Conservation (phyloP, 2,113 vertebrate species). For the Lethenteron camtschaticum region DNA sequence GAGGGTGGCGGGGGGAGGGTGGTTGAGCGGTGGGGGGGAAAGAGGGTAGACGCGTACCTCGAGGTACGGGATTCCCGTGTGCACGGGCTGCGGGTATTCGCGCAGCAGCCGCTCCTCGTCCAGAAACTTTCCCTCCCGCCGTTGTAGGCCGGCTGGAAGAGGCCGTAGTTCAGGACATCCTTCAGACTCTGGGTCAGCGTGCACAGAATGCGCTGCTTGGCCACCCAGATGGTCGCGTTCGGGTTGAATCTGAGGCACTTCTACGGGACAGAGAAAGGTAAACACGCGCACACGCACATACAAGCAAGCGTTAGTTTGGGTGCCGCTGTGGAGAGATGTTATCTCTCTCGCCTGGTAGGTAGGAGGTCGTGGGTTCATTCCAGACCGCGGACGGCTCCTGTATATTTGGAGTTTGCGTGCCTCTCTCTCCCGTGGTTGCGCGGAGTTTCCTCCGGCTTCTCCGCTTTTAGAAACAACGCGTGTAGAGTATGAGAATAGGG, state of each 20-base stretch:
- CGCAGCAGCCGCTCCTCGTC: constrained; percentile 60
- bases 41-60: constrained; percentile 30
- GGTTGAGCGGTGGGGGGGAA: no score
- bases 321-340: no score
- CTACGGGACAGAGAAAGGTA: constrained; percentile 21
- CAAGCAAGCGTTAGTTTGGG: no score
- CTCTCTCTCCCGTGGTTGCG: no score
- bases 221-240: constrained; percentile 57
- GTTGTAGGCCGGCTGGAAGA: constrained; percentile 60
- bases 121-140: constrained; percentile 62
- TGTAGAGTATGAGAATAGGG: no score
- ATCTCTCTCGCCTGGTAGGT: no score
- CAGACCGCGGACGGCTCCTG: no score
- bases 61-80: constrained; percentile 47
- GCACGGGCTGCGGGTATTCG: constrained; percentile 58
- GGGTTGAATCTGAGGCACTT: constrained; percentile 78
- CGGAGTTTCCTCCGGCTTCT: no score
- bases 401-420: no score
- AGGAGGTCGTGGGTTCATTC: no score
- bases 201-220: constrained; percentile 64
- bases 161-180: constrained; percentile 77
- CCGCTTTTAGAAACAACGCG: no score
- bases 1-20: no score
- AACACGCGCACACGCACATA: background rate
- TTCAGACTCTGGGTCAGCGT: constrained; percentile 66